These are phyloP conservation scores for Nebria ingens DNA, from an alignment of 1,140 invertebrate genomes.

Conservation along the genomic window DNA sequence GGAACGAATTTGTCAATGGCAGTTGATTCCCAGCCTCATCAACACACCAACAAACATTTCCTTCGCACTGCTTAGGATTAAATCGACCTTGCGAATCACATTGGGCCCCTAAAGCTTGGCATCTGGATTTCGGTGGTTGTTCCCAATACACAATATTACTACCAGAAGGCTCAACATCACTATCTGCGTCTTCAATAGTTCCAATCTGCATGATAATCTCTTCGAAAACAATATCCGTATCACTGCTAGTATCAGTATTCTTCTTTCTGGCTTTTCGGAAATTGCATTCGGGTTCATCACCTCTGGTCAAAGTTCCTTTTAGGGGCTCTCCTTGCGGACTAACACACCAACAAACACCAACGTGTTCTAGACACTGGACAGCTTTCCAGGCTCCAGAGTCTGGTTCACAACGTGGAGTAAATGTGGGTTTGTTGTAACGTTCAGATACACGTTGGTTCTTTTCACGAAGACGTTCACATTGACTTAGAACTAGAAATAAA, in stretches of 20 bases:
- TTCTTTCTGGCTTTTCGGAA: slow-evolving; percentile 56
- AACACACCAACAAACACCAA: slow-evolving; percentile 78
- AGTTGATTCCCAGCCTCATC: slow-evolving; percentile 74
- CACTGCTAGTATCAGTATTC: slow-evolving; percentile 24
- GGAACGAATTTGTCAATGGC: slow-evolving; percentile 49
- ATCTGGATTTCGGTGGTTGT: slow-evolving; percentile 42
- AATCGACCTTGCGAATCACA: slow-evolving; percentile 61
- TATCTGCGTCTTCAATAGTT: slow-evolving; percentile 28
- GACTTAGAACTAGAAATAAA: slow-evolving; percentile 49
- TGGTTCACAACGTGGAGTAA: slow-evolving; percentile 61
- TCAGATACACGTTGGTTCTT: slow-evolving; percentile 60
- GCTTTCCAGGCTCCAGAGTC: slow-evolving; percentile 65
- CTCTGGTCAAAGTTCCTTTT: slow-evolving; percentile 64
- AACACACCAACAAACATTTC: slow-evolving; percentile 72
- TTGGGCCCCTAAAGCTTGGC: slow-evolving; percentile 46
- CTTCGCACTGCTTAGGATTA: slow-evolving; percentile 60
- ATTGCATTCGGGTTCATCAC: slow-evolving; percentile 59
- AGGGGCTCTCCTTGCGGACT: slow-evolving; percentile 66
- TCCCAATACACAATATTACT: slow-evolving; percentile 24
- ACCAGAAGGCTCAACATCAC: slow-evolving; percentile 23
- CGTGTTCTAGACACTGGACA: slow-evolving; percentile 69
- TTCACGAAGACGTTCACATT: slow-evolving; percentile 65
- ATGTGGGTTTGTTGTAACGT: slow-evolving; percentile 58
- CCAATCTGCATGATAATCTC: slow-evolving; percentile 54
- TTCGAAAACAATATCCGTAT: slow-evolving; percentile 45